phyloP scores from a whole-genome alignment of 2,797 vertebrate species.

The Acrocephalus scirpaceus region DNA sequence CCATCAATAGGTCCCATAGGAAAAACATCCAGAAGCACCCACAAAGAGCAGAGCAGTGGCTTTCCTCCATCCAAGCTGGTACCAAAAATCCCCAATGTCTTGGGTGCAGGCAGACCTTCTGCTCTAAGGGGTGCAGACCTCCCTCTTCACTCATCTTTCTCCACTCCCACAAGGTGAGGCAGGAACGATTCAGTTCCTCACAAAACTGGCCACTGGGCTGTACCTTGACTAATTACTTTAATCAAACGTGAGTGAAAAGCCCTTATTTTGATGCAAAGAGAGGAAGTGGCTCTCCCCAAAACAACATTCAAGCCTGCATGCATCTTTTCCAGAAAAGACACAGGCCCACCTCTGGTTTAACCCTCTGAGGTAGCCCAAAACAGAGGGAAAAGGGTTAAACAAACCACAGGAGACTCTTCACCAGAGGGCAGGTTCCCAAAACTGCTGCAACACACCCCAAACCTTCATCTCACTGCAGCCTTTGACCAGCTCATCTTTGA shows the following conservation, averaged over 20 bases:
- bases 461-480: not conserved
- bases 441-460: not conserved
- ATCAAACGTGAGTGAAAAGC: not conserved
- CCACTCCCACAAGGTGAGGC: not conserved
- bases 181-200: not conserved
- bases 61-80: not conserved
- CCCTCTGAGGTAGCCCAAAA: not conserved
- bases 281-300: fast-evolving
- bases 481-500: not conserved
- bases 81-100: too few relatives aligned
- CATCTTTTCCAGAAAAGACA: not conserved
- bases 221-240: not conserved
- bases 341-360: not conserved
- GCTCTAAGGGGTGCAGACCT: not conserved
- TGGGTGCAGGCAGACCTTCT: not conserved
- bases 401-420: not conserved
- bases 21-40: not conserved
- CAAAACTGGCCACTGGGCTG: not conserved
- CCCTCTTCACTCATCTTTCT: not conserved
- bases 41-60: not conserved
- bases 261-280: not conserved
- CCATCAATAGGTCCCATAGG: not conserved
- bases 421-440: not conserved
- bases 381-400: not conserved
- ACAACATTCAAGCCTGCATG: not conserved